Evolutionary conservation across 2,113 vertebrate species (phyloP), one percentile per base, ranked within the genome.

Genomic region (Oxyura jamaicensis): DNA sequence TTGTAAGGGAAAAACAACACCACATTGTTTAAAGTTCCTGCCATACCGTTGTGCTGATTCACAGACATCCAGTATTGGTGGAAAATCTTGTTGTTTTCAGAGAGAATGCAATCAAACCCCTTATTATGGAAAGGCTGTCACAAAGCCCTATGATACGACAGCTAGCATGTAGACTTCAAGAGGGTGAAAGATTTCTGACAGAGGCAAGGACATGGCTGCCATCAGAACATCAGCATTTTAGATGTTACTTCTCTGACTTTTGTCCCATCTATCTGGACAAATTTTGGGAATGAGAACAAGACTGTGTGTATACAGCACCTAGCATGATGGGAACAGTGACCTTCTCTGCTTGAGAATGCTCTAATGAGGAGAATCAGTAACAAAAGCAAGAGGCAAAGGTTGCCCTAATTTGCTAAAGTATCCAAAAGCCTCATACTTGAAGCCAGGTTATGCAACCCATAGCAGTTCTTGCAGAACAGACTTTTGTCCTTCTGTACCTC

Each of bases 1-100:
- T 73, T 81, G 71, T 78, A 84, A 82, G 72, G 78, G 86, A 96
- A 96, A 94, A 93, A 74, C 78, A 92, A 56, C 0, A 5, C 41
- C 76, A 91, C 63, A n/a, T 53, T 89, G 77, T 94, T 96, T 95
- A 92, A 92, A 96, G 92, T 93, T 94, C 88, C 82, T 94, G 89
- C 91, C 93, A 81, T 95, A 89, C 72, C 91, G 86, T 53, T 94
- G 85, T 89, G 83, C 59, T 90, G 92, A 91, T 94, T 91, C 83
- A 84, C 7, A 5, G 42, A 67, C 44, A 78, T 62, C 25, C n/a
- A 48, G 17, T 73, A 18, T 8, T 77, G 79, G 84, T 85, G 91
- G 89, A 97, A 97, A 94, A 89, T 85, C 63, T 91, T 59, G 55
- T 87, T 76, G 58, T 84, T 80, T 96, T 73, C 82, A 94, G 94